Percentiles rank a stretch among this genome's conserved stretches.
Evolutionary conservation across 2,113 vertebrate genomes (phyloP).

Genomic region (Eptatretus burgeri): DNA sequence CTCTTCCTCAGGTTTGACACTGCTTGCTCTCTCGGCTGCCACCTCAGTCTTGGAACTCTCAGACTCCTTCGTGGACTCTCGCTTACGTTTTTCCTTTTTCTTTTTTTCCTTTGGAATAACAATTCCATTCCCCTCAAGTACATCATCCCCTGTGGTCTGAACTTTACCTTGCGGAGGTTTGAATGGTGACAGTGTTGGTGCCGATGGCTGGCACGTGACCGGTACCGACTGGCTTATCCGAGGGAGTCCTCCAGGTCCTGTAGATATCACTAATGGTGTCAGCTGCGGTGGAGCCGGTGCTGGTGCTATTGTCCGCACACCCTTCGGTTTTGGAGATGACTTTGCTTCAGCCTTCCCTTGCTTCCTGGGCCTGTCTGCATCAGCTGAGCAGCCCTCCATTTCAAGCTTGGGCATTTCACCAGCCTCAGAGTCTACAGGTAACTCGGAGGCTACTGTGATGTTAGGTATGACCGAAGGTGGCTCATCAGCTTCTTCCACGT

Average conservation of each 20-base stretch:
- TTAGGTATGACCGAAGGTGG: conserved; percentile 64
- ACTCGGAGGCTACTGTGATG: conserved; percentile 56
- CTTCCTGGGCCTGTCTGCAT: conserved; percentile 40
- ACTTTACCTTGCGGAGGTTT: conserved; percentile 96
- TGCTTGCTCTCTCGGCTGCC: not conserved
- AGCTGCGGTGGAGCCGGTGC: conserved; percentile 17
- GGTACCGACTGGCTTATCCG: too few relatives aligned
- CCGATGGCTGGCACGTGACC: too few relatives aligned
- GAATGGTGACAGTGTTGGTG: conserved; percentile 17
- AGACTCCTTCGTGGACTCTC: conserved; percentile 50
- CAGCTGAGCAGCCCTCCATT: conserved; percentile 41
- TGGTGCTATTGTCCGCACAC: conserved; percentile 52
- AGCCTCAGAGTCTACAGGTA: conserved; percentile 32
- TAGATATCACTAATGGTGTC: conserved; percentile 16
- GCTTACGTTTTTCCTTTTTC: conserved; percentile 71
- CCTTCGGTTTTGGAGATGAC: conserved; percentile 50
- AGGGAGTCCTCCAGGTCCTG: not conserved
- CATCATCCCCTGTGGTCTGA: conserved; percentile 53
- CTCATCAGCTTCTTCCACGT: conserved; percentile 16
- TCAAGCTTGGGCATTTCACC: conserved; percentile 89
- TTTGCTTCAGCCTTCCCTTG: conserved; percentile 45
- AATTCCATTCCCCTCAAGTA: conserved; percentile 14
- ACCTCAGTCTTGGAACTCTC: conserved; percentile 36
- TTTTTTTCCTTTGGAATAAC: conserved; percentile 68
- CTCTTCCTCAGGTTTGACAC: not conserved